phyloP scores from a whole-genome alignment of 2,888 invertebrate genomes.

The Synanthedon myopaeformis region DNA sequence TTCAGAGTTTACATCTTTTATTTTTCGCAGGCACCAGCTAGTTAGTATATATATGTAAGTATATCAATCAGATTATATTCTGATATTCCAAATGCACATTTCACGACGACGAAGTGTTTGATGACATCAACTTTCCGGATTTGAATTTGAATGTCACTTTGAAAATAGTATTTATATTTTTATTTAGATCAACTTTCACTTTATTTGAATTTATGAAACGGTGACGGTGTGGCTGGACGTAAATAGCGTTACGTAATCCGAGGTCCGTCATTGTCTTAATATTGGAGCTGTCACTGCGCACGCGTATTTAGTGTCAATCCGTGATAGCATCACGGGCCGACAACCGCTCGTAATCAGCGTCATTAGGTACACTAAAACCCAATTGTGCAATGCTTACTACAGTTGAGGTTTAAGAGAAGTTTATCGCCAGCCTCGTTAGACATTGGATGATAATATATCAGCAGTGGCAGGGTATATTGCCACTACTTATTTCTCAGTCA shows the following conservation, averaged over 20 bases:
- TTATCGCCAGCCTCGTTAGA: neutral
- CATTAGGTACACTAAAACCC: constrained; percentile 43
- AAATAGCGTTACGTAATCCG: constrained; percentile 53
- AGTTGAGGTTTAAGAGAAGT: constrained; percentile 15
- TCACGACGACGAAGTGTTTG: too few species aligned
- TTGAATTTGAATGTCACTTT: neutral
- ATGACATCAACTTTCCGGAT: too few species aligned
- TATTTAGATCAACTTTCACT: constrained; percentile 28
- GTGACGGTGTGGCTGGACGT: constrained; percentile 44
- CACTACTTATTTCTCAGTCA: too few species aligned
- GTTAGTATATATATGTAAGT: too few species aligned
- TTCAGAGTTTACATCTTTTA: too few species aligned
- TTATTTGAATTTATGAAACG: constrained; percentile 25
- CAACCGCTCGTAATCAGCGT: constrained; percentile 39
- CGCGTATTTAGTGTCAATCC: constrained; percentile 67
- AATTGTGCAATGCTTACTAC: constrained; percentile 40
- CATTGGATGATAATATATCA: too few species aligned
- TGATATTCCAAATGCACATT: too few species aligned
- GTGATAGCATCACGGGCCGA: constrained; percentile 53
- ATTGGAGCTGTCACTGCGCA: constrained; percentile 58
- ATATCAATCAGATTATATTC: too few species aligned
- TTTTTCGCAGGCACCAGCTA: too few species aligned
- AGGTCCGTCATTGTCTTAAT: constrained; percentile 63
- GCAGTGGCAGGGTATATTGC: too few species aligned
- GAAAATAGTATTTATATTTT: constrained; percentile 7